Conservation (phyloP, 2,888 invertebrate species). For the Calliopum simillimum region DNA sequence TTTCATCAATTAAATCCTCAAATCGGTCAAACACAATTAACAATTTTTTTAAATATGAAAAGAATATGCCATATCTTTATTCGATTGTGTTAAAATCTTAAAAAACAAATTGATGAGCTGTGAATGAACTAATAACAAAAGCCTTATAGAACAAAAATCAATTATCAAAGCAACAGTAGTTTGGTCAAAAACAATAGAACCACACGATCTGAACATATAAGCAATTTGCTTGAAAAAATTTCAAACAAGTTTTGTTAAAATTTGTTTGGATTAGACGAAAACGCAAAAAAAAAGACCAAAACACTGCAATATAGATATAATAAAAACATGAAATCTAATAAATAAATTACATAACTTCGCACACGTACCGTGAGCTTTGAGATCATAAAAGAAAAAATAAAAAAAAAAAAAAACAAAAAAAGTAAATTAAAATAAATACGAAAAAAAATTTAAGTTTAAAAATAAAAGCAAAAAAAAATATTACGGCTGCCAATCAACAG, state of each 20-base stretch:
- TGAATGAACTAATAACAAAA: slow-evolving; percentile 6
- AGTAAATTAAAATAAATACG: neutral
- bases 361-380: neutral
- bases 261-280: neutral
- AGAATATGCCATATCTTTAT: no score
- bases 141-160: neutral
- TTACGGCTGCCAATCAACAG: neutral
- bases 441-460: neutral
- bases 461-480: neutral
- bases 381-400: neutral
- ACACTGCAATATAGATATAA: neutral
- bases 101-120: slow-evolving; percentile 2
- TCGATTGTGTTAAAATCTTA: neutral
- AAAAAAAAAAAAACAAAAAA: neutral
- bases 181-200: no score
- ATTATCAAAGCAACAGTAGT: no score
- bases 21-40: no score
- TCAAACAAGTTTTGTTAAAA: neutral
- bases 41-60: no score
- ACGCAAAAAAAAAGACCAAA: neutral
- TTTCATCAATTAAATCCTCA: no score
- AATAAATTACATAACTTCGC: slow-evolving; percentile 7
- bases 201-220: no score
- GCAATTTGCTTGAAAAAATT: no score
- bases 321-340: neutral